Evolutionary conservation across 2,797 vertebrate genomes (phyloP).

Genomic region (Smutsia gigantea): DNA sequence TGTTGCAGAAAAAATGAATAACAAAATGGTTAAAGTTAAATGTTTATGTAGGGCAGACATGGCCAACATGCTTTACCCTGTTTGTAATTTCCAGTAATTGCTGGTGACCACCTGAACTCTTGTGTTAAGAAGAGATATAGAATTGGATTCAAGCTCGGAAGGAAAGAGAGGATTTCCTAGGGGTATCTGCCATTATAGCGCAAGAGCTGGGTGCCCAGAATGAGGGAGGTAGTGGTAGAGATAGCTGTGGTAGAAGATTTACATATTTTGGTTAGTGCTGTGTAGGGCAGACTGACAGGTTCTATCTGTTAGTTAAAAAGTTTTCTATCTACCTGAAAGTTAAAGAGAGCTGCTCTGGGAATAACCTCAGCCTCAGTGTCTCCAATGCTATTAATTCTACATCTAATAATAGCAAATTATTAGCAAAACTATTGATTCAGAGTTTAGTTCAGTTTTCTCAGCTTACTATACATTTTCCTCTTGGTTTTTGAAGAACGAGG

Average conservation of each 20-base stretch:
- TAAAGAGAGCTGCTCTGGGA: background rate
- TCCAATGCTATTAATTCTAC: background rate
- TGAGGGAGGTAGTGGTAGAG: accelerated
- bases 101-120: background rate
- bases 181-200: background rate
- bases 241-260: too few species aligned
- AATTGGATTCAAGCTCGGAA: background rate
- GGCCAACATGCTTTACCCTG: background rate
- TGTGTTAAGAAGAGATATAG: background rate
- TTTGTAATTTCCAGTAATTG: background rate
- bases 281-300: too few species aligned
- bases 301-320: background rate
- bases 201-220: background rate
- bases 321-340: background rate
- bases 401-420: background rate
- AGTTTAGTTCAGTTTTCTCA: background rate
- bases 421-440: background rate
- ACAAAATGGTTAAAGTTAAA: background rate
- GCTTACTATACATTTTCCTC: background rate
- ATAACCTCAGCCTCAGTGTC: background rate
- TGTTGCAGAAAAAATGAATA: background rate
- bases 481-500: background rate
- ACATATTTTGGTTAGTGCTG: background rate
- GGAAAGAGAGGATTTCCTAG: background rate
- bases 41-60: background rate